Evolutionary conservation across 2,888 invertebrate genomes (phyloP).

Genomic region (Plebejus melissa): DNA sequence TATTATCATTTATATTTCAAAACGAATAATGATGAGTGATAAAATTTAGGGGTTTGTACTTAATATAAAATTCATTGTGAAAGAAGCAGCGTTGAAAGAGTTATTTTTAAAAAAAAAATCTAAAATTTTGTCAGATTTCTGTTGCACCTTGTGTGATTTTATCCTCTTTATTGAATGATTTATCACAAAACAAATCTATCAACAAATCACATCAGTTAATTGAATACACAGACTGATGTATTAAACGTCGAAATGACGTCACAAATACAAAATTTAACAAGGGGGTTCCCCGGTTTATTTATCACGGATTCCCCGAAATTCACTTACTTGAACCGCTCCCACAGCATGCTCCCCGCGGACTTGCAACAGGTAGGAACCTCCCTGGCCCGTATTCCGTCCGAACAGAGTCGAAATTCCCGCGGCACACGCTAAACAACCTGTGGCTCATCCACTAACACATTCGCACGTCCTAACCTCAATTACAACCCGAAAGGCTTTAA

Average conservation of each 20-base stretch:
- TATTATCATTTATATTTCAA: neutral
- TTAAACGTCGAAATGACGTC: neutral
- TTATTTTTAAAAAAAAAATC: neutral
- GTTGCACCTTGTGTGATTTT: neutral
- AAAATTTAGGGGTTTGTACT: neutral
- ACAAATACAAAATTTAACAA: neutral
- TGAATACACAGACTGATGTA: no score
- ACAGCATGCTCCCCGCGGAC: conserved; percentile 63
- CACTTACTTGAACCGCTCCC: conserved; percentile 66
- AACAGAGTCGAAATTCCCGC: conserved; percentile 58
- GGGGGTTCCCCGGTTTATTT: neutral
- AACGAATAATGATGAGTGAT: neutral
- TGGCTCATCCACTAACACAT: conserved; percentile 40
- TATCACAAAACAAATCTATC: neutral
- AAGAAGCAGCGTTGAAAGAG: neutral
- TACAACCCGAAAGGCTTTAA: conserved; percentile 2
- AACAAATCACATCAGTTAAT: neutral
- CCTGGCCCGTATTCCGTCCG: neutral
- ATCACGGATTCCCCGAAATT: conserved; percentile 29
- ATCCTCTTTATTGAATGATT: no score
- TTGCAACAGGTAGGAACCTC: conserved; percentile 65
- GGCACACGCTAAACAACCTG: conserved; percentile 60
- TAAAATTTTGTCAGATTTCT: neutral
- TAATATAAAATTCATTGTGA: neutral
- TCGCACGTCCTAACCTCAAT: conserved; percentile 16